A percentile compares a stretch with the other conserved stretches of the same genome.
Conservation (phyloP, 1,140 invertebrate species). For the Drosophila willistoni region DNA sequence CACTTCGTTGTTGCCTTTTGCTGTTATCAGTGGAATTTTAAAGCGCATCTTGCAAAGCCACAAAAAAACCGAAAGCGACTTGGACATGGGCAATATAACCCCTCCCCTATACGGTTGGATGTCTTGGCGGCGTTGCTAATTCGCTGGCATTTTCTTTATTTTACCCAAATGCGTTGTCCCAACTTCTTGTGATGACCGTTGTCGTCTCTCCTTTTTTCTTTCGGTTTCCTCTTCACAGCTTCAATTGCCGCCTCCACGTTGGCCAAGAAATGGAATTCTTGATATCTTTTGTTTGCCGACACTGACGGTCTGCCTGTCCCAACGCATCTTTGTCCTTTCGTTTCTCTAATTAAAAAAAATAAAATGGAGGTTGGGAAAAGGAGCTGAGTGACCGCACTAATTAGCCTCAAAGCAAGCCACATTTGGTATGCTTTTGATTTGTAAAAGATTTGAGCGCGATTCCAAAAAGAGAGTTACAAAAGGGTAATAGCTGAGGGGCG, state of each 20-base stretch:
- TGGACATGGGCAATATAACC: constrained; percentile 74
- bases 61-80: constrained; percentile 17
- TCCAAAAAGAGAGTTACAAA: constrained; percentile 35
- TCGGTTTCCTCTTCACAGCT: constrained; percentile 33
- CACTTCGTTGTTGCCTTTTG: constrained; percentile 43
- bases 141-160: constrained; percentile 80
- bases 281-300: constrained; percentile 80
- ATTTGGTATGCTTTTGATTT: constrained; percentile 80
- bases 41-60: constrained; percentile 61
- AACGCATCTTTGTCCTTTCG: constrained; percentile 77
- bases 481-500: background rate
- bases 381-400: constrained; percentile 73
- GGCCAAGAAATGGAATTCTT: constrained; percentile 79
- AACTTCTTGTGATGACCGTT: constrained; percentile 62
- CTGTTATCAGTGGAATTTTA: constrained; percentile 78
- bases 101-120: constrained; percentile 38
- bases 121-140: constrained; percentile 54
- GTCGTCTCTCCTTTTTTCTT: constrained; percentile 55
- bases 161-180: constrained; percentile 73
- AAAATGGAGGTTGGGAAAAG: constrained; percentile 22
- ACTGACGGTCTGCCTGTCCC: constrained; percentile 66
- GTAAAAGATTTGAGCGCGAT: constrained; percentile 71
- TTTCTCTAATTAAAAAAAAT: constrained; percentile 76
- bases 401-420: constrained; percentile 75
- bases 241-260: constrained; percentile 55